Conservation (phyloP, 2,797 vertebrate species). For the Smutsia gigantea region DNA sequence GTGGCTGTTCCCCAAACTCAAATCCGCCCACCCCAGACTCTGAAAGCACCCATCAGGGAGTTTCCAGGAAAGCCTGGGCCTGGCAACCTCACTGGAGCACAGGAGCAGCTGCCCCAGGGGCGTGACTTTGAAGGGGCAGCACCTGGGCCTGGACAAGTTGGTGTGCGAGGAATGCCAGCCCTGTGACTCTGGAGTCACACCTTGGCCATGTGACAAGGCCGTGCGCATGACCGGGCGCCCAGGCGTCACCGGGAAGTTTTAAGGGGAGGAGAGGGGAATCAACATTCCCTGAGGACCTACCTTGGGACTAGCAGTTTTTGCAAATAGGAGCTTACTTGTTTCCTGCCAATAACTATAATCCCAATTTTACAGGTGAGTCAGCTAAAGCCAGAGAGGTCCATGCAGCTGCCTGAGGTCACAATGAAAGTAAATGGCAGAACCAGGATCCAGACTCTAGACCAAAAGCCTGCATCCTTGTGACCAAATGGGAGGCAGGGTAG, state of each 20-base stretch:
- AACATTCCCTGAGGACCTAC: background rate
- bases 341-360: background rate
- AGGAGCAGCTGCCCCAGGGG: background rate
- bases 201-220: background rate
- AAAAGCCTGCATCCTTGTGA: background rate
- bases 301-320: background rate
- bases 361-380: background rate
- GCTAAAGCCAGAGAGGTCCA: background rate
- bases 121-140: background rate
- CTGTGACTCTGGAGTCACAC: constrained; percentile 23
- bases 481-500: background rate
- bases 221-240: background rate
- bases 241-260: background rate
- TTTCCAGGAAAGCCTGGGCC: background rate
- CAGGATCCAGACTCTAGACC: background rate
- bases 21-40: constrained; percentile 1
- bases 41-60: constrained; percentile 29
- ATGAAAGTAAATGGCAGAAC: background rate
- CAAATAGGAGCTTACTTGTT: background rate
- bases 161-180: background rate
- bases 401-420: background rate
- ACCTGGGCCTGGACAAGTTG: background rate
- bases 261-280: too few relatives aligned
- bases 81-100: background rate
- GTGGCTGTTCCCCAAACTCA: background rate